Percentiles rank a stretch among this genome's conserved stretches.
phyloP scores from a whole-genome alignment of 2,888 invertebrate genomes.

The Zygogramma bicolorata region DNA sequence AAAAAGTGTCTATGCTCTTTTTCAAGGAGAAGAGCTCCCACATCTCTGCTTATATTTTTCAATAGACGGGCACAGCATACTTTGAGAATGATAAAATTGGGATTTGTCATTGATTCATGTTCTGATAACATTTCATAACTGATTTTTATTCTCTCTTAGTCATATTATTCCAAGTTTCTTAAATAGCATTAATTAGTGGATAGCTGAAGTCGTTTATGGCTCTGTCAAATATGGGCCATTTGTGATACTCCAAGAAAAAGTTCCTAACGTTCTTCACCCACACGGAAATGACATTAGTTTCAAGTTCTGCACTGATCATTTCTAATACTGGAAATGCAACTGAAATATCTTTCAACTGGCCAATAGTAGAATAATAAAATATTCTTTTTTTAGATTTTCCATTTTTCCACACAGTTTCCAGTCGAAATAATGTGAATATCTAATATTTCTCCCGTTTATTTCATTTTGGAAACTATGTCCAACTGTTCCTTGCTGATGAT shows the following conservation, averaged over 20 bases:
- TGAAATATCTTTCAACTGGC: background rate
- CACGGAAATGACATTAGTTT: background rate
- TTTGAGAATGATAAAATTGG: background rate
- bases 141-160: background rate
- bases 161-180: background rate
- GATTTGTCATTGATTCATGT: background rate
- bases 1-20: constrained; percentile 1
- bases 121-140: background rate
- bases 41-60: background rate
- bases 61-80: background rate
- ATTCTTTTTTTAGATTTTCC: background rate
- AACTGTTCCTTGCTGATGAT: background rate
- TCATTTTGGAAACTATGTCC: background rate
- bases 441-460: background rate
- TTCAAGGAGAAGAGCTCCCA: background rate
- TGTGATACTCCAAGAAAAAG: background rate
- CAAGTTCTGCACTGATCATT: constrained; percentile 2
- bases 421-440: background rate
- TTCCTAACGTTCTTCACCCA: background rate
- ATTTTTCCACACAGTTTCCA: background rate
- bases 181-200: background rate
- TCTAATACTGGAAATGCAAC: constrained; percentile 5
- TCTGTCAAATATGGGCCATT: constrained; percentile 1
- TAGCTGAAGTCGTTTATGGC: background rate
- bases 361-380: background rate